Evolutionary conservation across 2,888 invertebrate genomes (phyloP).

Genomic region (Rhagonycha fulva): DNA sequence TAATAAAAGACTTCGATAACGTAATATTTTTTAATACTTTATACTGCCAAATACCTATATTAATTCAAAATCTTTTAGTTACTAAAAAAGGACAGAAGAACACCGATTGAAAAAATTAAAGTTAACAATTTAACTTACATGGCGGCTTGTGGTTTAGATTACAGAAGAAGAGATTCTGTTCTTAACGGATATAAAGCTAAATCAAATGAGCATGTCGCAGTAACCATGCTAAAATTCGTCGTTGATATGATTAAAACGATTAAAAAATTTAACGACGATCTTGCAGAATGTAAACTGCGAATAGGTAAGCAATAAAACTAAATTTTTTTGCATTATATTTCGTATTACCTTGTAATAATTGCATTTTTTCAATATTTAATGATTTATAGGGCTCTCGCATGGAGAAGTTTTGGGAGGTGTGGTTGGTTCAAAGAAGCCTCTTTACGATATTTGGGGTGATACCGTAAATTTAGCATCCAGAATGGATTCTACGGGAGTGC

Average conservation of each 20-base stretch:
- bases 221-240: constrained; percentile 73
- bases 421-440: constrained; percentile 89
- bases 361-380: not conserved
- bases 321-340: not conserved
- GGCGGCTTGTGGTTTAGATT: constrained; percentile 92
- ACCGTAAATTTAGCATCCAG: constrained; percentile 95
- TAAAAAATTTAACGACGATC: constrained; percentile 62
- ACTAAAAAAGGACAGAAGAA: constrained; percentile 29
- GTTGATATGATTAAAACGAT: constrained; percentile 71
- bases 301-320: constrained; percentile 62
- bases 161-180: constrained; percentile 66
- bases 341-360: not conserved
- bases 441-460: constrained; percentile 97
- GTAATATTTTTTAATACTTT: constrained; percentile 55
- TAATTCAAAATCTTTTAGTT: constrained; percentile 66
- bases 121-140: constrained; percentile 96
- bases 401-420: constrained; percentile 94
- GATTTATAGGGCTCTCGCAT: constrained; percentile 76
- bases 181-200: constrained; percentile 38
- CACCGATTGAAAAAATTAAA: constrained; percentile 93
- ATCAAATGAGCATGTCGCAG: constrained; percentile 53
- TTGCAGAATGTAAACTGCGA: constrained; percentile 69
- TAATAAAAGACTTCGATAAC: constrained; percentile 92
- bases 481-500: constrained; percentile 90
- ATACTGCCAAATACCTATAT: constrained; percentile 13